phyloP scores from a whole-genome alignment of 2,797 vertebrate genomes.

The Eupleurogrammus muticus region DNA sequence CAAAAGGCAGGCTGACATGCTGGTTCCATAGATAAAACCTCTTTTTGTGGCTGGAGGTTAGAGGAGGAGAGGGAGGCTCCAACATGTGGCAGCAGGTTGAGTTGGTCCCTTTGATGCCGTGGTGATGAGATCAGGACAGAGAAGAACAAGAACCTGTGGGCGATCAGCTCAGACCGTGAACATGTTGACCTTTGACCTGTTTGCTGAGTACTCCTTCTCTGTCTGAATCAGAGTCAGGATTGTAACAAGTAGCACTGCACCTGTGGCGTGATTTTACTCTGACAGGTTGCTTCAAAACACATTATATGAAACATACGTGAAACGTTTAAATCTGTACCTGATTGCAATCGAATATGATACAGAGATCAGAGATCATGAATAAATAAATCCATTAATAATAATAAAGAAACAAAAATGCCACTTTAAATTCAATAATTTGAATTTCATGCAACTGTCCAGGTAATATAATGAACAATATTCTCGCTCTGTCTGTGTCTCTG shows the following conservation, averaged over 20 bases:
- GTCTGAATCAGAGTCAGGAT: neutral
- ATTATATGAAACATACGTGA: neutral
- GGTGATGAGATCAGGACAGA: constrained; percentile 51
- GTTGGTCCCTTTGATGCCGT: constrained; percentile 80
- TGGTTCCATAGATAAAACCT: neutral
- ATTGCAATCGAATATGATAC: neutral
- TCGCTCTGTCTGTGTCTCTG: constrained; percentile 14
- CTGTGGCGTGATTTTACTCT: neutral
- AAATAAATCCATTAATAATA: neutral
- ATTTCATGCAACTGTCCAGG: neutral
- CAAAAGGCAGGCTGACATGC: neutral
- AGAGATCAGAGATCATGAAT: neutral
- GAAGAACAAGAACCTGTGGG: constrained; percentile 84
- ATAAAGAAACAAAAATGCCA: neutral
- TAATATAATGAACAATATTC: neutral
- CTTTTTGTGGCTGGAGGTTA: neutral
- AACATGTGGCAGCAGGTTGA: constrained; percentile 46
- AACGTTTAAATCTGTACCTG: neutral
- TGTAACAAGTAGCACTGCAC: neutral
- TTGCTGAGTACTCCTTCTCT: constrained; percentile 10
- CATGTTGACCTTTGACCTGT: constrained; percentile 85
- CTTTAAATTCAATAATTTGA: neutral
- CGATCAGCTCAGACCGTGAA: constrained; percentile 89
- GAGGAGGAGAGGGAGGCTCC: neutral
- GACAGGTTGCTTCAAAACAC: neutral